These are phyloP conservation scores for Trochalopteron elliotii DNA, from an alignment of 2,113 vertebrate species.

Conservation along the genomic window DNA sequence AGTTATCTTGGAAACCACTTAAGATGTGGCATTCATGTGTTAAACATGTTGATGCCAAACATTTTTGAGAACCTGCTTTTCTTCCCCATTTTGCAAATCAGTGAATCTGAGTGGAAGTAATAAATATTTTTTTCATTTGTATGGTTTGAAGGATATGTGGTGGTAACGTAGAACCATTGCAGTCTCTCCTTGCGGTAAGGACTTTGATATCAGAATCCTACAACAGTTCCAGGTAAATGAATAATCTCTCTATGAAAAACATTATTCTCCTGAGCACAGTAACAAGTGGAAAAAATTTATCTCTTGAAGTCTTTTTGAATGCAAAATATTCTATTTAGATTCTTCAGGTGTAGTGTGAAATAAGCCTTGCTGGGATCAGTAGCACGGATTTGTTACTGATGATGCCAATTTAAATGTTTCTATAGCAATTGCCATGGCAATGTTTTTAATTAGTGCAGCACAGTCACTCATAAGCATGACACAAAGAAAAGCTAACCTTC, in stretches of 20 bases:
- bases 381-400: conserved; percentile 51
- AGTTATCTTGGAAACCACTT: neutral
- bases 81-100: neutral
- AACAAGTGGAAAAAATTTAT: neutral
- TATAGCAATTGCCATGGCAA: conserved; percentile 69
- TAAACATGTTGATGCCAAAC: neutral
- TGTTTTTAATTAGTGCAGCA: conserved; percentile 65
- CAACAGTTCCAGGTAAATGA: neutral
- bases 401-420: conserved; percentile 66
- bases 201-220: neutral
- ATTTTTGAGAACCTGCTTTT: neutral
- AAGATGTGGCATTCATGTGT: neutral
- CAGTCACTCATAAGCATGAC: neutral
- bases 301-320: neutral
- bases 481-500: conserved; percentile 31
- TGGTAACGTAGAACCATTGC: neutral
- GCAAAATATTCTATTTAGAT: conserved; percentile 44
- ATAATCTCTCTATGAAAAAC: neutral
- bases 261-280: neutral
- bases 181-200: neutral
- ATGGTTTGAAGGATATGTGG: neutral
- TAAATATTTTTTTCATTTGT: neutral
- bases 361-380: conserved; percentile 46
- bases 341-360: conserved; percentile 19
- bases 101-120: neutral